Conservation (phyloP, 2,113 vertebrate genomes). For the Alexandromys fortis region DNA sequence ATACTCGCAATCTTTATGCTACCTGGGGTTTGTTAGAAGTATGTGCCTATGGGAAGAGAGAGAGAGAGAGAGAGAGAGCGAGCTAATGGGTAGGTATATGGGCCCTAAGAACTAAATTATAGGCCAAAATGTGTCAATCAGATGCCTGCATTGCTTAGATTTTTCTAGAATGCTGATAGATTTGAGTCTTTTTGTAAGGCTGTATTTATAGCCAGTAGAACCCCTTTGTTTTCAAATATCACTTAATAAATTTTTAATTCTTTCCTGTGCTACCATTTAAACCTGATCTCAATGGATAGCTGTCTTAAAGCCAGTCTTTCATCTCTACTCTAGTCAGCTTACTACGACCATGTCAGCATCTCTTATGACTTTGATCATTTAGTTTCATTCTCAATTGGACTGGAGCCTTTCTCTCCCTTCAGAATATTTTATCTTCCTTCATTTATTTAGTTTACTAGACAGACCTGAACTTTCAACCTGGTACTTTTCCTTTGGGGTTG, state of each 20-base stretch:
- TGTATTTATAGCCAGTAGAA: neutral
- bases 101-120: neutral
- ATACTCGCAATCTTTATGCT: neutral
- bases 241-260: neutral
- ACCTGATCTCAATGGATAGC: neutral
- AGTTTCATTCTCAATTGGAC: slow-evolving; percentile 1
- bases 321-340: neutral
- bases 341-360: neutral
- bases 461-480: neutral
- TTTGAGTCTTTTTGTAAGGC: neutral
- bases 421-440: neutral
- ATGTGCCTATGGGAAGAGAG: neutral
- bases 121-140: neutral
- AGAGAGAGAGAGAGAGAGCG: neutral
- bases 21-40: neutral
- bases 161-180: slow-evolving; percentile 11
- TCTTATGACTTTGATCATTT: neutral
- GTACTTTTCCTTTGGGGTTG: neutral
- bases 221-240: neutral
- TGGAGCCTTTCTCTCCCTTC: neutral
- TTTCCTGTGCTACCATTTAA: slow-evolving; percentile 23
- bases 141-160: neutral
- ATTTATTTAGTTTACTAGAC: neutral
- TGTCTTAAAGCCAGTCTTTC: neutral
- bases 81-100: neutral